phyloP scores from a whole-genome alignment of 1,140 invertebrate species.

The Caenorhabditis remanei region DNA sequence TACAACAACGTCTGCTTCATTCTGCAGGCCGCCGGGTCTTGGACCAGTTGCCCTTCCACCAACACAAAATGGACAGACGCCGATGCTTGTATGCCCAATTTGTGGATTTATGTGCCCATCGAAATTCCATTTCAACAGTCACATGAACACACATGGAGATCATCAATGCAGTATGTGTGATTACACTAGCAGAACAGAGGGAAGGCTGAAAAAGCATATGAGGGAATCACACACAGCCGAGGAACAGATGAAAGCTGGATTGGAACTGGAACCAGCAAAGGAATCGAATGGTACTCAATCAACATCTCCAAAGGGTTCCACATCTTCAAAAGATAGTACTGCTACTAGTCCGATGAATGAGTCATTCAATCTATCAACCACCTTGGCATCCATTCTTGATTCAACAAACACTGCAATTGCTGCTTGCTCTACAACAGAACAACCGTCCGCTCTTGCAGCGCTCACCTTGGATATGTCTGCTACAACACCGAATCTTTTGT shows the following conservation, averaged over 20 bases:
- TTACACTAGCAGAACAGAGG: conserved; percentile 81
- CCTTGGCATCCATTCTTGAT: conserved; percentile 59
- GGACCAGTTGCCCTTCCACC: conserved; percentile 50
- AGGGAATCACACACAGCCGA: conserved; percentile 80
- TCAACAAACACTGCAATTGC: conserved; percentile 28
- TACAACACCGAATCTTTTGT: conserved; percentile 10
- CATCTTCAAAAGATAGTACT: conserved; percentile 1
- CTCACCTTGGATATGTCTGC: conserved; percentile 41
- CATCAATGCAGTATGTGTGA: conserved; percentile 80
- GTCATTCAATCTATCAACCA: conserved; percentile 76
- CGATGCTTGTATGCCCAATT: conserved; percentile 74
- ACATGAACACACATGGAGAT: conserved; percentile 81
- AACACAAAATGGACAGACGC: conserved; percentile 45
- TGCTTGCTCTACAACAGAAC: conserved; percentile 19
- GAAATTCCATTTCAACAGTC: conserved; percentile 79
- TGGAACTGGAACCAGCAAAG: conserved; percentile 72
- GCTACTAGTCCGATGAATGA: conserved; percentile 42
- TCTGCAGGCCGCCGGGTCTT: conserved; percentile 59
- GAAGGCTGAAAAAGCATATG: conserved; percentile 81
- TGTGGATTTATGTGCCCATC: conserved; percentile 77
- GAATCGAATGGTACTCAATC: not conserved
- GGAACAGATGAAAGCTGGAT: conserved; percentile 67
- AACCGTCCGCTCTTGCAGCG: conserved; percentile 9
- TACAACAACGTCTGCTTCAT: conserved; percentile 48
- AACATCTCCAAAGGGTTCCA: conserved; percentile 9